phyloP scores from a whole-genome alignment of 2,888 invertebrate genomes.

The Eupithecia abbreviata region DNA sequence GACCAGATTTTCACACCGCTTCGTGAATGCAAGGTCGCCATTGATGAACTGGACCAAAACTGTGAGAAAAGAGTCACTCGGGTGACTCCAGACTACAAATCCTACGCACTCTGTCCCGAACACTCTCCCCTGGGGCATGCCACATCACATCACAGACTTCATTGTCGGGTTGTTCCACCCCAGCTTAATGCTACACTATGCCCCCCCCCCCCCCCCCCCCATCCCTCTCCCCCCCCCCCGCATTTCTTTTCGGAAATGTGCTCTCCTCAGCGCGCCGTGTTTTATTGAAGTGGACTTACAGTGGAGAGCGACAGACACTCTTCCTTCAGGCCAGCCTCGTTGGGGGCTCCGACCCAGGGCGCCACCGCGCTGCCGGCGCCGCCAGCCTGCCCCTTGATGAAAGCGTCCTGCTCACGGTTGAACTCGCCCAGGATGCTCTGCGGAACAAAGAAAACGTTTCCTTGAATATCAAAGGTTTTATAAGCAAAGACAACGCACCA shows the following conservation, averaged over 20 bases:
- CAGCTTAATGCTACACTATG: too few relatives aligned
- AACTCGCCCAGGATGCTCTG: conserved; percentile 98
- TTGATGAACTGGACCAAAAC: too few relatives aligned
- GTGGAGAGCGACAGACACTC: conserved; percentile 97
- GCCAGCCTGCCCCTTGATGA: conserved; percentile 94
- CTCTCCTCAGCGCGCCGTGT: too few relatives aligned
- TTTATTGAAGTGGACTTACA: conserved; percentile 82
- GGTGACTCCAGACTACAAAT: too few relatives aligned
- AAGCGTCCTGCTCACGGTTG: conserved; percentile 98
- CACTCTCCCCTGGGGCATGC: too few relatives aligned
- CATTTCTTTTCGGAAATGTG: too few relatives aligned
- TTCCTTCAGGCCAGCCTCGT: conserved; percentile 96
- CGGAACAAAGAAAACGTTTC: conserved; percentile 15
- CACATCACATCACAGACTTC: too few relatives aligned
- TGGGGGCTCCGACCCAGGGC: conserved; percentile 98
- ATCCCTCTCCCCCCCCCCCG: conserved; percentile 77
- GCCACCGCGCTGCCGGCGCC: conserved; percentile 89
- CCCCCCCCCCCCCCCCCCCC: conserved; percentile 52
- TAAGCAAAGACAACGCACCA: not conserved
- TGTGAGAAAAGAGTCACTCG: too few relatives aligned
- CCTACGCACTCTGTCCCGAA: too few relatives aligned
- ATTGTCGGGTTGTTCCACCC: too few relatives aligned
- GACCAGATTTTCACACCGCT: not conserved
- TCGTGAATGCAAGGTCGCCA: not conserved
- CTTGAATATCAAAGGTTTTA: not conserved